These are phyloP conservation scores for Ictalurus punctatus DNA, from an alignment of 2,113 vertebrate genomes.

Conservation along the genomic window DNA sequence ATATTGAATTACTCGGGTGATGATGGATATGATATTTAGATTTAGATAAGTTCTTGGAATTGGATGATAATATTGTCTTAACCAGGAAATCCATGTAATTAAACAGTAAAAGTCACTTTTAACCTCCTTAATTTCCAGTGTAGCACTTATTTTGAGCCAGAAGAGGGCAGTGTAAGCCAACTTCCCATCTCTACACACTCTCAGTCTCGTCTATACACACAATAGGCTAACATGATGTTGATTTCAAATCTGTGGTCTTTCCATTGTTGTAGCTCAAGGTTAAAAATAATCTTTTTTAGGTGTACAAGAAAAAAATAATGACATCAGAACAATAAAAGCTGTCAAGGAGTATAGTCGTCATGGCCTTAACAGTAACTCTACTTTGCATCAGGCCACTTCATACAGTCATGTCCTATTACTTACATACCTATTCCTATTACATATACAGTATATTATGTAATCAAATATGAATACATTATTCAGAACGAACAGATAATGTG, in stretches of 20 bases:
- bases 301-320: not conserved
- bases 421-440: not conserved
- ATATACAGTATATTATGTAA: not conserved
- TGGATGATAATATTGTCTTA: not conserved
- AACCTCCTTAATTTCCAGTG: not conserved
- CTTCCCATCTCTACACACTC: not conserved
- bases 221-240: not conserved
- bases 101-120: not conserved
- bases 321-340: not conserved
- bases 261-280: not conserved
- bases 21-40: not conserved
- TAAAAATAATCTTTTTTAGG: not conserved
- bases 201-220: not conserved
- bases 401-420: not conserved
- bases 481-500: not conserved
- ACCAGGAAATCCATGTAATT: not conserved
- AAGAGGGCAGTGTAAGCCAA: conserved; percentile 53
- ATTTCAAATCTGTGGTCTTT: not conserved
- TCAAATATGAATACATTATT: not conserved
- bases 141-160: conserved; percentile 28
- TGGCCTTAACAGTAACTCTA: not conserved
- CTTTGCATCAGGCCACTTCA: not conserved
- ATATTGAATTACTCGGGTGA: not conserved
- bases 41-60: not conserved
- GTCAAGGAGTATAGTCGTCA: not conserved